These are phyloP conservation scores for Tachysurus vachellii DNA, from an alignment of 2,113 vertebrate species.

Conservation along the genomic window DNA sequence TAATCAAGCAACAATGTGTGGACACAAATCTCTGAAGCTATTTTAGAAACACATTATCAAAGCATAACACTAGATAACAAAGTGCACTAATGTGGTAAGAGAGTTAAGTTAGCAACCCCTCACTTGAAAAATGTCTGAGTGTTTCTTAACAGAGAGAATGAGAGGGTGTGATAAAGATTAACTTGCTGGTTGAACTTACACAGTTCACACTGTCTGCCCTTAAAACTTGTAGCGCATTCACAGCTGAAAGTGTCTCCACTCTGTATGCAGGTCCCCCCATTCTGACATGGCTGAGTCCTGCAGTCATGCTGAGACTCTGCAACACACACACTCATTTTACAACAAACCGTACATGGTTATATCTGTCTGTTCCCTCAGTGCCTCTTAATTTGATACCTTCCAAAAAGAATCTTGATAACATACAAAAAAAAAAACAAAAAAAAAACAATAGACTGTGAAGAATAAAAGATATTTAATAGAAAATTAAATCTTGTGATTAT, in stretches of 20 bases:
- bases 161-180: neutral
- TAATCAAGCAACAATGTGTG: neutral
- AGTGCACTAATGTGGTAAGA: neutral
- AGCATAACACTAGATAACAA: neutral
- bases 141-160: neutral
- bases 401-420: neutral
- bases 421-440: neutral
- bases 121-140: neutral
- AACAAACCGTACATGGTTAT: neutral
- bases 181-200: slow-evolving; percentile 73
- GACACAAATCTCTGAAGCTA: neutral
- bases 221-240: slow-evolving; percentile 81
- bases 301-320: slow-evolving; percentile 68
- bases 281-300: slow-evolving; percentile 66
- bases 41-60: neutral
- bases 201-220: slow-evolving; percentile 87
- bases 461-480: neutral
- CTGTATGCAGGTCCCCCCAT: slow-evolving; percentile 74
- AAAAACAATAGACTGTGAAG: neutral
- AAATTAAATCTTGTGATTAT: neutral
- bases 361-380: neutral
- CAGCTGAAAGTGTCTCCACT: slow-evolving; percentile 70
- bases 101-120: neutral
- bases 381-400: neutral
- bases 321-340: slow-evolving; percentile 50